Percentiles rank a stretch among this genome's conserved stretches.
These are phyloP conservation scores for Papio anubis DNA, from an alignment of 2,113 vertebrate species.

Conservation along the genomic window DNA sequence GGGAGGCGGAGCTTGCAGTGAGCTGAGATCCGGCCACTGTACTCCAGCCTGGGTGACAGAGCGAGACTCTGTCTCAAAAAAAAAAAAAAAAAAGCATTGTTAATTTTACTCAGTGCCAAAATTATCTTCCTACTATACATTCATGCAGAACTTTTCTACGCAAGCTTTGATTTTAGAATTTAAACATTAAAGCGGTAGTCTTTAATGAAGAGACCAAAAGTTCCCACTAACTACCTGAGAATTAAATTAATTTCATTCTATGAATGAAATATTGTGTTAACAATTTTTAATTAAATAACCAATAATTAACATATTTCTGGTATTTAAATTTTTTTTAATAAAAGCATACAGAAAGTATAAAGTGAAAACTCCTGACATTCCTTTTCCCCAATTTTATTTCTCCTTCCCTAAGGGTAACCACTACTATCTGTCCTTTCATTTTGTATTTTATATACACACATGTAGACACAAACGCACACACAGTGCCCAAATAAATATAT, in stretches of 20 bases:
- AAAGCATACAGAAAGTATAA: not conserved
- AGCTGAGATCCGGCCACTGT: too few relatives aligned
- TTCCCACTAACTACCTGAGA: not conserved
- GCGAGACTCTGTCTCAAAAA: too few relatives aligned
- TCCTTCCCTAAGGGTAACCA: not conserved
- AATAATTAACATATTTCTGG: not conserved
- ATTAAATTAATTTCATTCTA: not conserved
- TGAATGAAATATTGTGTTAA: not conserved
- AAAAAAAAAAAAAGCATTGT: not conserved
- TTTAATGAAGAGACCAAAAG: not conserved
- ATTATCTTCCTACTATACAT: not conserved
- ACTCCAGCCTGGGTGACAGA: too few relatives aligned
- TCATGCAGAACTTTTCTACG: not conserved
- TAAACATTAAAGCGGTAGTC: not conserved
- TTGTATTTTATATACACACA: not conserved
- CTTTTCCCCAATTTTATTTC: not conserved
- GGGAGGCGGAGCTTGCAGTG: too few relatives aligned
- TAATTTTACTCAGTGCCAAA: conserved; percentile 28
- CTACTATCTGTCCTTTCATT: not conserved
- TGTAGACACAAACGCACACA: not conserved
- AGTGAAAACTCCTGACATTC: not conserved
- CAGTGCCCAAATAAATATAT: not conserved
- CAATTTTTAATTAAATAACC: not conserved
- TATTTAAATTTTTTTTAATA: not conserved
- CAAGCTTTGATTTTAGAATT: not conserved